Base-by-base conservation (phyloP, 2,797 vertebrate genomes). In the Sphenodon punctatus region DNA sequence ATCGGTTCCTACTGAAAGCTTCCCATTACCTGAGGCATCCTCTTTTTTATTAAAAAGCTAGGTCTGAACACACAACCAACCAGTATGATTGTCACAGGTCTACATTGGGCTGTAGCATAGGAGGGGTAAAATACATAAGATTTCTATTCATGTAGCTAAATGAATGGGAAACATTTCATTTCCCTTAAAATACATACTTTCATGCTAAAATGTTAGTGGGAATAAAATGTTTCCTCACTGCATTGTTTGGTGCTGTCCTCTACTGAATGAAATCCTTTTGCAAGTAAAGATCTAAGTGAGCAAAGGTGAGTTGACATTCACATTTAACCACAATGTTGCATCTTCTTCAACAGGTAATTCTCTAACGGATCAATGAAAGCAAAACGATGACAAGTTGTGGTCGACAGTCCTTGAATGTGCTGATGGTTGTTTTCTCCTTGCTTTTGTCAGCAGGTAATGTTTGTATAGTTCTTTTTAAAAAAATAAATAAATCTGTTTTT, bases 381-480 rank as follows among this genome's bases (percentile, higher is more conserved):
- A 94, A 95, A 96, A 98, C 94, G 96, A 99, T 99, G 98, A 98
- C 97, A 97, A 97, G 97, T 96, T 97, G 97, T 97, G 97, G 96
- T 95, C 96, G 92, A 93, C 97, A 96, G 96, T 96, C 97, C 96
- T 93, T 97, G 96, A 98, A 98, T 90, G 96, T 96, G 95, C 97
- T 98, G 94, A 95, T 97, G 64, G 93, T 98, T 92, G 93, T 98
- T 87, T 95, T 98, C 89, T 96, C 97, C 8, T 93, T 98, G 92
- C 96, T 99, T 92, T 95, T 97, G 83, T 97, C 97, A 41, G 97
- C 98, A 98, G 98, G 98, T 99, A 95, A 95, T 19, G 63, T 70
- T n/a, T 61, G 3, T 60, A 10, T 27, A 66, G 32, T 68, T 77
- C 55, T 30, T 25, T 59, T 75, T 63, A 45, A 75, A n/a, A 30